Conservation (phyloP, 2,888 invertebrate species). For the Dendrolimus pini region DNA sequence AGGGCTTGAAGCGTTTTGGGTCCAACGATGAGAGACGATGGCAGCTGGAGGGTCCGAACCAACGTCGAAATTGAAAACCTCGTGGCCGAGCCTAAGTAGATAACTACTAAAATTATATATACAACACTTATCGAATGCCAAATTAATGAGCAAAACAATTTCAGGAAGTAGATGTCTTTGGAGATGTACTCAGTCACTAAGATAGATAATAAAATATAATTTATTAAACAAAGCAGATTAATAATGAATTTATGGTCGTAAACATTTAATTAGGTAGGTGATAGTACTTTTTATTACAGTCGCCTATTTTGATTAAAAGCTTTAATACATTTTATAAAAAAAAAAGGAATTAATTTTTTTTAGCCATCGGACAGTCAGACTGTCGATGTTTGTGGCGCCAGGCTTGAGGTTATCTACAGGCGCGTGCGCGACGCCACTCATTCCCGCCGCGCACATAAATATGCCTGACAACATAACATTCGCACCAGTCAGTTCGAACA, state of each 20-base stretch:
- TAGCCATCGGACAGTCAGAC: slow-evolving; percentile 16
- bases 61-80: too few relatives aligned
- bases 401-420: slow-evolving; percentile 57
- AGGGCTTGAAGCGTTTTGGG: too few relatives aligned
- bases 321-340: neutral
- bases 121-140: too few relatives aligned
- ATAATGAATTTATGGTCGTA: neutral
- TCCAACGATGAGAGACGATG: too few relatives aligned
- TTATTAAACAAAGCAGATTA: neutral
- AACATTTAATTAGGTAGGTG: slow-evolving; percentile 3
- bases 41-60: too few relatives aligned
- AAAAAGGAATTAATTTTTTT: slow-evolving; percentile 11
- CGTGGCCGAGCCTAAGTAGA: too few relatives aligned
- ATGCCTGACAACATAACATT: slow-evolving; percentile 29
- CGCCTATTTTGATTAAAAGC: neutral
- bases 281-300: slow-evolving; percentile 3
- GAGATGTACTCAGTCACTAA: too few relatives aligned
- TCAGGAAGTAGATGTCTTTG: too few relatives aligned
- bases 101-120: too few relatives aligned
- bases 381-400: slow-evolving; percentile 49
- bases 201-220: too few relatives aligned
- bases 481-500: slow-evolving; percentile 50
- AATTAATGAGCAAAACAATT: too few relatives aligned
- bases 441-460: slow-evolving; percentile 48
- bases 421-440: slow-evolving; percentile 64